Base-by-base conservation (phyloP, 2,113 vertebrate species). In the Rana temporaria region DNA sequence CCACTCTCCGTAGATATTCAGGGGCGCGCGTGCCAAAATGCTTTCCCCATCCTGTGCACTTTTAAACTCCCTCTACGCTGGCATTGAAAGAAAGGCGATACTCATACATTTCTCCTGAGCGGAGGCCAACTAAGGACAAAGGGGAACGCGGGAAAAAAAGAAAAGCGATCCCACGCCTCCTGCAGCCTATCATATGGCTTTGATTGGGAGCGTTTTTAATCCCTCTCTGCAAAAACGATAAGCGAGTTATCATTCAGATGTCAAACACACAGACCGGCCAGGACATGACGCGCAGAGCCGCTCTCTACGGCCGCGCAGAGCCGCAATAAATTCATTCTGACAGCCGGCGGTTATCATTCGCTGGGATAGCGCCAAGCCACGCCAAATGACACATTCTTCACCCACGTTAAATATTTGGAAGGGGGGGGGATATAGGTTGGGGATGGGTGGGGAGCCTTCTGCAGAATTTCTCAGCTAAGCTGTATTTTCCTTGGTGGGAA, bases 71-170 rank as follows among this genome's bases (percentile, higher is more conserved):
- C 16, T 69, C 77, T 48, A 34, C 2, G 67, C 66, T 60, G 66
- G 67, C 63, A 48, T 42, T 62, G 4, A 17, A 26, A 70, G 57
- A 70, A 48, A 80, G 66, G 70, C 34, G 66, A 70, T 80, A 65
- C 30, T 30, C 19, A 42, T 24, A 48, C 20, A 19, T 59, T 70
- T 80, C 78, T 48, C 30, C 53, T 80, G 55, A 70, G 32, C 16
- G 16, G 20, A 52, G 78, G 78, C 78, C 66, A 80, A 48, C 8
- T 57, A 56, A 80, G 78, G 78, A 69, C 64, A 79, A 57, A 57
- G 56, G 66, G 34, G 42, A 48, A 30, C 26, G 12, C 34, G 55
- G 8, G 26, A 12, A 42, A 8, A 42, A 8, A 34, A 57, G 56
- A 55, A 68, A 55, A 59, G n/a, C n/a, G 22, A 68, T 69, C 64